Percentiles rank a stretch among this genome's conserved stretches.
These are phyloP conservation scores for Chaetodon trifascialis DNA, from an alignment of 2,113 vertebrate species.

Conservation along the genomic window DNA sequence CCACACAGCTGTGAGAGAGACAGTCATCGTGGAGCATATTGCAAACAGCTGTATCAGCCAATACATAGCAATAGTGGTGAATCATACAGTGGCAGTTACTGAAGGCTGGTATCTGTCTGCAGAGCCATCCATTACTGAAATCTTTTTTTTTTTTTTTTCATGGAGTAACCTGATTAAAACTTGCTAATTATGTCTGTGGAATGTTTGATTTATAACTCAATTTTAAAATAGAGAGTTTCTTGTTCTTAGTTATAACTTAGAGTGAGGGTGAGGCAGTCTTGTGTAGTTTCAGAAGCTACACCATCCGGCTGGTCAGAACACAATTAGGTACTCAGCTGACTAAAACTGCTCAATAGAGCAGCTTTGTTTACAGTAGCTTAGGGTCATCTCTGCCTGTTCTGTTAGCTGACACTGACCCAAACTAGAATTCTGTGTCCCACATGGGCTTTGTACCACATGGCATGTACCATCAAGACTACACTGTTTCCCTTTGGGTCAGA, in stretches of 20 bases:
- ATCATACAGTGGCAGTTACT: slow-evolving; percentile 1
- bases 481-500: background rate
- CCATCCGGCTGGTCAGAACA: background rate
- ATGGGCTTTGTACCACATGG: background rate
- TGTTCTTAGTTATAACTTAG: background rate
- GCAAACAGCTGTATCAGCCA: background rate
- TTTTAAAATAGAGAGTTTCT: background rate
- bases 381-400: slow-evolving; percentile 4
- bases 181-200: background rate
- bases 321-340: background rate
- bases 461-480: background rate
- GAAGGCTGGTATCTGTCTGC: background rate
- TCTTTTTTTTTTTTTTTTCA: background rate
- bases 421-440: slow-evolving; percentile 14
- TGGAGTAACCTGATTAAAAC: background rate
- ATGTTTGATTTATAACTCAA: background rate
- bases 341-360: slow-evolving; percentile 1
- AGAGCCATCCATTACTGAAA: background rate
- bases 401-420: slow-evolving; percentile 18
- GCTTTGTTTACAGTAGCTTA: slow-evolving; percentile 33
- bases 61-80: background rate
- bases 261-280: background rate
- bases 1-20: background rate
- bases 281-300: background rate
- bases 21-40: background rate